phyloP scores from a whole-genome alignment of 2,888 invertebrate genomes.

The Drepana falcataria region DNA sequence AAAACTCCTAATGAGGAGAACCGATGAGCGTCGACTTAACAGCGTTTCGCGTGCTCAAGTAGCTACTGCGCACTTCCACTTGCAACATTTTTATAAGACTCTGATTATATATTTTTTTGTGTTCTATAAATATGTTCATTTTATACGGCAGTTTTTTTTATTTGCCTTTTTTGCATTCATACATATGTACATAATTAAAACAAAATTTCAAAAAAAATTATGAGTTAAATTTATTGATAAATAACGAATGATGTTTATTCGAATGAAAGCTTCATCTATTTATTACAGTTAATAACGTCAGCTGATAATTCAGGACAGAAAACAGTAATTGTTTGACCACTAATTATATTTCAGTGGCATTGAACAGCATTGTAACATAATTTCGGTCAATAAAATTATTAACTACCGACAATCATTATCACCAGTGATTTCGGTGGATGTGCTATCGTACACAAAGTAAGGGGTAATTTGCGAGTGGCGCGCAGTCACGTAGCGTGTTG shows the following conservation, averaged over 20 bases:
- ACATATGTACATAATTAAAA: no score
- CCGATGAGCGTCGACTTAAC: slow-evolving; percentile 51
- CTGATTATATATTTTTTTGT: background rate
- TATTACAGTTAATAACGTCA: background rate
- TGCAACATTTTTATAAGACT: slow-evolving; percentile 1
- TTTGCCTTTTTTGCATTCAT: no score
- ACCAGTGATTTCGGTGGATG: slow-evolving; percentile 25
- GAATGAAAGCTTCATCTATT: background rate
- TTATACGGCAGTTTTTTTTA: no score
- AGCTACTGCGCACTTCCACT: slow-evolving; percentile 25
- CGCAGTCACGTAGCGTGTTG: slow-evolving; percentile 27
- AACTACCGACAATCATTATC: slow-evolving; percentile 23
- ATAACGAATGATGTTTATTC: background rate
- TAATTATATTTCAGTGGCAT: slow-evolving; percentile 16
- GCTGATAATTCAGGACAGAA: background rate
- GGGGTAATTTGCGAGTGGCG: slow-evolving; percentile 30
- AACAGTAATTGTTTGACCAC: slow-evolving; percentile 8
- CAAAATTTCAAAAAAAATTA: no score
- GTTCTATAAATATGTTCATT: no score
- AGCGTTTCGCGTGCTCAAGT: slow-evolving; percentile 51
- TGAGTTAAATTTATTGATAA: no score
- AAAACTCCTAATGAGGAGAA: slow-evolving; percentile 65
- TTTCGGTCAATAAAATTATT: slow-evolving; percentile 13
- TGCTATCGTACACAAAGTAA: slow-evolving; percentile 32
- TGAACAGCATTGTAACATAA: slow-evolving; percentile 6